Conservation (phyloP, 2,888 invertebrate species). For the Drosophila peninsularis region DNA sequence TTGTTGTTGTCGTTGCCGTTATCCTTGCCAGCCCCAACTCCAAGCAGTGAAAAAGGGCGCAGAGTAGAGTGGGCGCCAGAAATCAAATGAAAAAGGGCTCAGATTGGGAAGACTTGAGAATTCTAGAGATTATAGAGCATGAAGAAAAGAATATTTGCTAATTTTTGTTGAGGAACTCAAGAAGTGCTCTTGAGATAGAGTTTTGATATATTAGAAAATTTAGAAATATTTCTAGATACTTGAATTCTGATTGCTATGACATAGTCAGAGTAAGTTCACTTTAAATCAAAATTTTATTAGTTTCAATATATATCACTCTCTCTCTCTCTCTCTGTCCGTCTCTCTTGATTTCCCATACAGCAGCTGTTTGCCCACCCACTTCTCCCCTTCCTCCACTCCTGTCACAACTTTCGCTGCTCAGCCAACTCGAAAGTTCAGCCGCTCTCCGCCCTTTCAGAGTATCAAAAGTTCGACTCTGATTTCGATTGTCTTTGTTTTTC, state of each 20-base stretch:
- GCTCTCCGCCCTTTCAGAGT: constrained; percentile 21
- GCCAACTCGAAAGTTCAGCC: neutral
- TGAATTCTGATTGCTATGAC: neutral
- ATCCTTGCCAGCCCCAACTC: constrained; percentile 34
- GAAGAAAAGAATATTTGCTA: neutral
- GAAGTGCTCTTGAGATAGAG: too few species aligned
- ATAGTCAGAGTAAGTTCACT: neutral
- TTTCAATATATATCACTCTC: neutral
- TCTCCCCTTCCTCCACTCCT: too few species aligned
- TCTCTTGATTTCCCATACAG: too few species aligned
- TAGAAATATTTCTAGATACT: too few species aligned
- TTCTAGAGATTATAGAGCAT: neutral
- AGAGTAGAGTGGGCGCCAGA: neutral
- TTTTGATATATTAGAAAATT: too few species aligned
- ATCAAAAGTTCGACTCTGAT: constrained; percentile 23
- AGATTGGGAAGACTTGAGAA: neutral
- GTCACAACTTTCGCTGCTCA: neutral
- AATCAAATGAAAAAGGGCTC: neutral
- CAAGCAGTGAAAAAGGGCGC: neutral
- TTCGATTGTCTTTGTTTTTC: constrained; percentile 10
- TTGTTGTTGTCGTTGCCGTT: constrained; percentile 1
- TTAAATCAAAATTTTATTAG: neutral
- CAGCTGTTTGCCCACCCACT: too few species aligned
- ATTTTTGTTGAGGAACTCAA: too few species aligned
- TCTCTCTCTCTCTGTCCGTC: too few species aligned